These are phyloP conservation scores for Pachliopta kotzebuea DNA, from an alignment of 2,888 invertebrate genomes.

Conservation along the genomic window DNA sequence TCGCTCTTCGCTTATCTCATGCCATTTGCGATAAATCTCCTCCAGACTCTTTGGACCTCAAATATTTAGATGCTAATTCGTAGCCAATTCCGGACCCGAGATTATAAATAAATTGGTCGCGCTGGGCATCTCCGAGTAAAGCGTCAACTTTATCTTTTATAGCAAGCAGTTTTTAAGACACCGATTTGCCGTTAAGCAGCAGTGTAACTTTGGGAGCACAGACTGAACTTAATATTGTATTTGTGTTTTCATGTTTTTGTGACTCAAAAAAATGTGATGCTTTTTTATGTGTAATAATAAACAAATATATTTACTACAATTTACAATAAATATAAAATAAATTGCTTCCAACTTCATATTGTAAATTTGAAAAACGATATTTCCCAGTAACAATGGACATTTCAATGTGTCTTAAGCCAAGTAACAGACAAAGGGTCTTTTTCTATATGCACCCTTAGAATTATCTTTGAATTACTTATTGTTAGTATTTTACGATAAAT, in stretches of 20 bases:
- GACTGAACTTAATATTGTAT: constrained; percentile 7
- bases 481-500: constrained; percentile 53
- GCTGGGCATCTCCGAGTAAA: constrained; percentile 61
- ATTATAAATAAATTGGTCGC: constrained; percentile 76
- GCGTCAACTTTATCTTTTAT: constrained; percentile 72
- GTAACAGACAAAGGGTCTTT: constrained; percentile 42
- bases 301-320: too few relatives aligned
- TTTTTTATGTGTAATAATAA: too few relatives aligned
- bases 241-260: background rate
- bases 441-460: constrained; percentile 52
- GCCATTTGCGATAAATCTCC: constrained; percentile 75
- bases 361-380: too few relatives aligned
- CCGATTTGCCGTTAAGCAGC: constrained; percentile 47
- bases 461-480: constrained; percentile 57
- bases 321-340: too few relatives aligned
- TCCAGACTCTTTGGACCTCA: constrained; percentile 74
- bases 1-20: constrained; percentile 70
- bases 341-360: too few relatives aligned
- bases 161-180: constrained; percentile 71
- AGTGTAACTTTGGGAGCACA: constrained; percentile 14
- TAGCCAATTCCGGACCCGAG: constrained; percentile 76
- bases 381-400: constrained; percentile 26
- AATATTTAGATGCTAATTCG: constrained; percentile 81
- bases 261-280: too few relatives aligned
- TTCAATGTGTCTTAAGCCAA: constrained; percentile 31